Conservation (phyloP, 1,140 invertebrate species). For the Batillaria attramentaria region DNA sequence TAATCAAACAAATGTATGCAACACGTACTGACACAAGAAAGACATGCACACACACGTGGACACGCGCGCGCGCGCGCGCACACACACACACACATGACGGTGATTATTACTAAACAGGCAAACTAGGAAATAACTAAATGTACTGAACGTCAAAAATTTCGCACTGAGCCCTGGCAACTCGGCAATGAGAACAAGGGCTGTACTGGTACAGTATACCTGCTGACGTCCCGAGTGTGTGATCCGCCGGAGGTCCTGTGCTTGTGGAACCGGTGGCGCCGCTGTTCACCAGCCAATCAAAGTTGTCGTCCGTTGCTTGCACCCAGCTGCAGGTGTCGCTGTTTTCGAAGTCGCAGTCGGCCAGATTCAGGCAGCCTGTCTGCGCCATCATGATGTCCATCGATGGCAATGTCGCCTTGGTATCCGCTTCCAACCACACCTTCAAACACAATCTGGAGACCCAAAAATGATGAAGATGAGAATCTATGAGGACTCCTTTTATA, state of each 20-base stretch:
- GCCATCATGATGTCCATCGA: conserved; percentile 62
- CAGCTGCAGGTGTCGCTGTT: conserved; percentile 59
- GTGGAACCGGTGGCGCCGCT: conserved; percentile 46
- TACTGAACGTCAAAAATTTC: too few species aligned
- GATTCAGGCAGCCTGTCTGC: conserved; percentile 42
- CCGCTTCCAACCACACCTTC: conserved; percentile 49
- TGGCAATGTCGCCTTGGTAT: conserved; percentile 62
- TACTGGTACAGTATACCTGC: conserved; percentile 40
- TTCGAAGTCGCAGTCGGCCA: conserved; percentile 66
- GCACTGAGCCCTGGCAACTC: neutral
- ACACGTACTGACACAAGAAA: too few species aligned
- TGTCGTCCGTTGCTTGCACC: conserved; percentile 45
- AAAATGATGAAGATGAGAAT: neutral
- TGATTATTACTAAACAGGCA: too few species aligned
- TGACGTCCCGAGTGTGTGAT: conserved; percentile 62
- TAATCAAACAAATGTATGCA: too few species aligned
- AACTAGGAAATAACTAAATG: too few species aligned
- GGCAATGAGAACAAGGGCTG: neutral
- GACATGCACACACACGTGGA: conserved; percentile 5
- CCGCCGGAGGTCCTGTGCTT: conserved; percentile 55
- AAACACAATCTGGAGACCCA: conserved; percentile 50
- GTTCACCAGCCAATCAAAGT: conserved; percentile 58
- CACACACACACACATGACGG: neutral
- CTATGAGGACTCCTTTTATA: neutral
- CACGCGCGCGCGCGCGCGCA: neutral